Evolutionary conservation across 2,113 vertebrate species (phyloP), one percentile per base, ranked within the genome.

Genomic region (Rostratula benghalensis): DNA sequence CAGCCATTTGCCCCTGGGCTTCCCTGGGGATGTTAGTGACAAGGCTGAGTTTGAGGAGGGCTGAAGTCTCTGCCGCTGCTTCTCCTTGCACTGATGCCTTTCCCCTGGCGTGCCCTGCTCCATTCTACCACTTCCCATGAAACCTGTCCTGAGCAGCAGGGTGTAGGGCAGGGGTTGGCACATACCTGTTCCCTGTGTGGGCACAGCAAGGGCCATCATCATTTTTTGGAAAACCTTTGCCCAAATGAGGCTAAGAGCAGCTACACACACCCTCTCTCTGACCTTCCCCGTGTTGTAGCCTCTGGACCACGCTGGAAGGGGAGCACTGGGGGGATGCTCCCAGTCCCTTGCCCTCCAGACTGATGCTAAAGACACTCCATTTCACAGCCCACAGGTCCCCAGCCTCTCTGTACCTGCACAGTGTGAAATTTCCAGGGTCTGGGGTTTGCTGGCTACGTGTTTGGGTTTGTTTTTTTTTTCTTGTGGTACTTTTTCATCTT

Each of bases 101-200:
- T 78, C 9, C 15, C 51, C 20, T 2, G 20, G 11, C 2, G 2
- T 27, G 41, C n/a, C 41, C 27, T 48, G 27, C 46, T 61, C 45
- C 33, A 0, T 13, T 69, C 53, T 8, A 1, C 48, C 19, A 4
- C 50, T 74, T 74, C 13, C 70, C 56, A 14, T 11, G 54, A 64
- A 83, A 35, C 1, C 1, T 20, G 54, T 46, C 57, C 51, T 53
- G 48, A 30, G 17, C 28, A 27, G 48, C 14, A 5, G 10, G 2
- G 11, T 27, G 61, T 1, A 56, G 39, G 35, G 50, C 46, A 41
- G 5, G 24, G 18, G 2, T 11, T 56, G 53, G 21, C 75, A 15
- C 5, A 7, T 6, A 5, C 28, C n/a, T 24, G 5, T 64, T 41
- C 54, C 17, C 6, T 23, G 7, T 43, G 27, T 0, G 0, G 16